Evolutionary conservation across 2,888 invertebrate species (phyloP), one percentile per base, ranked within the genome.

Genomic region (Ceriagrion tenellum): DNA sequence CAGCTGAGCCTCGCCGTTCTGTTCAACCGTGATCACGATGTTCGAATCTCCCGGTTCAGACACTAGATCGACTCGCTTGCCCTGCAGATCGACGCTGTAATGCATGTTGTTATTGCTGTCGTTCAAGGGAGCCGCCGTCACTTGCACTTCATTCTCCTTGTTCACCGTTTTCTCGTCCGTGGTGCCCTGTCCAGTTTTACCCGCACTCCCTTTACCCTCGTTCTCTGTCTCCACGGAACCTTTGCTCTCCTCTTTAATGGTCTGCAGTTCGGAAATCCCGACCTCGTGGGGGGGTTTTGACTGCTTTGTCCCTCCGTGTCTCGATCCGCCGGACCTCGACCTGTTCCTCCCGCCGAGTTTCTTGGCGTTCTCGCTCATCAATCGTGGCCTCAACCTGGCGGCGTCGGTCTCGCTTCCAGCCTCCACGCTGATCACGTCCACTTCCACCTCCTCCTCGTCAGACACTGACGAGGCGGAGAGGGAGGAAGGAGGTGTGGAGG

Each of bases 391-490:
- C 47, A 93, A 74, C 93, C 93, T 74, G 93, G 93, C 93, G 56
- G 93, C 93, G 35, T 93, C 93, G 0, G 93, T 93, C 93, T 93
- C 93, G 30, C 69, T 69, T 93, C 93, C 93, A 93, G 63, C 93
- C 93, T 93, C 93, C 93, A 93, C 93, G 16, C 93, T 93, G 69
- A 93, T 47, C 93, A 93, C 93, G 35, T 93, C 93, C 63, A 93
- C n/a, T n/a, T 93, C 93, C 63, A 93, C 93, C n/a, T 93, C 93
- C 69, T 93, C 93, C 20, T 69, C 93, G 16, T 93, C 93, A 6
- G 93, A 93, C 40, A 40, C 47, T 26, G 93, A 93, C 13, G 93
- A 93, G 69, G 93, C 40, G n/a, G 93, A 93, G 40, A 93, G 93
- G 18, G 93, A 93, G 2, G 93, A 93, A 35, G 93, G 93, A 1